Percentiles rank a stretch among this genome's conserved stretches.
phyloP scores from a whole-genome alignment of 2,888 invertebrate species.

The Nephrotoma appendiculata region DNA sequence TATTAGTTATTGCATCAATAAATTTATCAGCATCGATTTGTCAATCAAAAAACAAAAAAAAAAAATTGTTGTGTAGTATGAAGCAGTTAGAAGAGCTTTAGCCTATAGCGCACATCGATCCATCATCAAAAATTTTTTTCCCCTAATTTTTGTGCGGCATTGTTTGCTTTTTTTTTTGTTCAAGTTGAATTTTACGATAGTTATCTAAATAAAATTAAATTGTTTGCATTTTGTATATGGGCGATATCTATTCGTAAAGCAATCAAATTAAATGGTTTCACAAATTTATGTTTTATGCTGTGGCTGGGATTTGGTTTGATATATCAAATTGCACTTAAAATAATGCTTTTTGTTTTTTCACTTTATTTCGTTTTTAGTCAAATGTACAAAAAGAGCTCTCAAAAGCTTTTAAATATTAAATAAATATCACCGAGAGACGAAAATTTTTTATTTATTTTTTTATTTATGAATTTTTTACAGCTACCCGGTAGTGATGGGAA shows the following conservation, averaged over 20 bases:
- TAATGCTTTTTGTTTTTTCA: too few species aligned
- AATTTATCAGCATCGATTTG: neutral
- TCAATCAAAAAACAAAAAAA: neutral
- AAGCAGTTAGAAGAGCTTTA: neutral
- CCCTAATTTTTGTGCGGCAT: neutral
- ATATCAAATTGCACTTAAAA: neutral
- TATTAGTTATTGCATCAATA: neutral
- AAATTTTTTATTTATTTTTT: too few species aligned
- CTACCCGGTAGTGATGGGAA: constrained; percentile 66
- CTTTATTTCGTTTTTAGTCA: too few species aligned
- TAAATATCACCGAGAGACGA: neutral
- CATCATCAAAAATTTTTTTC: neutral
- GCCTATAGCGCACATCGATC: neutral
- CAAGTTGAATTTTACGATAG: neutral
- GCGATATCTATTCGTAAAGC: neutral
- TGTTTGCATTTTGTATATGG: neutral
- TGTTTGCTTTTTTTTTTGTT: neutral
- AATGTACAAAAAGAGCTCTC: too few species aligned
- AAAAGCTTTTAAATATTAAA: neutral
- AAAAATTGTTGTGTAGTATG: neutral
- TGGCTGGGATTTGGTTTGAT: neutral
- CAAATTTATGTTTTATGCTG: neutral
- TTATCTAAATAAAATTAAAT: neutral
- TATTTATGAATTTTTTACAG: constrained; percentile 37
- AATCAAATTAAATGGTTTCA: neutral